Percentiles rank a stretch among this genome's conserved stretches.
Conservation (phyloP, 2,797 vertebrate species). For the Mycteria americana region DNA sequence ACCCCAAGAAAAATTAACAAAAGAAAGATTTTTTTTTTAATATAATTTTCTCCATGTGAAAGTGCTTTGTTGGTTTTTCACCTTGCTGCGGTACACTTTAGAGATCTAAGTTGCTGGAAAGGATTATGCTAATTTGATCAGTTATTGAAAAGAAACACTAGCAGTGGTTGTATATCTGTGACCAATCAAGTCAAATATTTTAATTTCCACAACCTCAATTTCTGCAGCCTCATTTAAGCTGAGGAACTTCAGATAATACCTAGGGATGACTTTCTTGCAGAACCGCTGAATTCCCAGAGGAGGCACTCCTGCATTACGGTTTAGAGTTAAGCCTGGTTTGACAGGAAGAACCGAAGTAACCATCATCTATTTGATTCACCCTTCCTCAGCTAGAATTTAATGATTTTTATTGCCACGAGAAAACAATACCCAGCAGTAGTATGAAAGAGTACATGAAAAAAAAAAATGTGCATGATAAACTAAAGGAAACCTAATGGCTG, state of each 20-base stretch:
- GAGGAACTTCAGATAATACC: background rate
- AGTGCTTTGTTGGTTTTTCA: background rate
- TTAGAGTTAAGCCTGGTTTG: slow-evolving; percentile 39
- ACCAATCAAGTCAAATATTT: slow-evolving; percentile 23
- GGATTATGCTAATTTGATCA: slow-evolving; percentile 26
- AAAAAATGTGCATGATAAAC: slow-evolving; percentile 2
- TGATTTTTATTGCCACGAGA: slow-evolving; percentile 2
- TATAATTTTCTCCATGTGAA: background rate
- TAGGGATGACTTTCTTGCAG: slow-evolving; percentile 65
- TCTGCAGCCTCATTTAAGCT: slow-evolving; percentile 17
- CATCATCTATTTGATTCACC: slow-evolving; percentile 17
- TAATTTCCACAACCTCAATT: slow-evolving; percentile 17
- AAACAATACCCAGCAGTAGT: slow-evolving; percentile 21
- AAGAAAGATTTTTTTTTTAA: background rate
- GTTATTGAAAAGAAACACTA: background rate
- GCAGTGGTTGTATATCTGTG: background rate
- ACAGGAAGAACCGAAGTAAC: slow-evolving; percentile 37
- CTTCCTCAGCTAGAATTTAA: slow-evolving; percentile 10
- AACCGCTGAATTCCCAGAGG: slow-evolving; percentile 71
- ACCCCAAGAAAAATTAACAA: background rate
- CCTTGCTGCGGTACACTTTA: background rate
- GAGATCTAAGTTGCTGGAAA: slow-evolving; percentile 11
- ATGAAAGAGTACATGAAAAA: background rate
- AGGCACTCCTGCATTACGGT: slow-evolving; percentile 74
- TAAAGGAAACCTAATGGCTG: background rate